Base-by-base conservation (phyloP, 2,113 vertebrate genomes). In the Meriones unguiculatus region DNA sequence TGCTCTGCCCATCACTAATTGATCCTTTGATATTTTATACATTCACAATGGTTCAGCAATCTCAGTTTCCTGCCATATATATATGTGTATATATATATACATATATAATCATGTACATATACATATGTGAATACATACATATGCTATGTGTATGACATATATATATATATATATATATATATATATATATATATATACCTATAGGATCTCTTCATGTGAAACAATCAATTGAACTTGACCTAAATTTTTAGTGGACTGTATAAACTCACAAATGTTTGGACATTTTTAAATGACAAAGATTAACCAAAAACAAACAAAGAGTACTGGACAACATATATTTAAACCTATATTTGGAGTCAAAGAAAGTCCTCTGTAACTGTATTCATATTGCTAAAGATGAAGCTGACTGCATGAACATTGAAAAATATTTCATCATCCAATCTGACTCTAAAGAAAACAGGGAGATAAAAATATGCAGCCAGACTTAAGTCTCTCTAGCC, bases 381-480 rank as follows among this genome's bases (percentile, higher is more conserved):
- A n/a, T 69, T n/a, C 52, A 95, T n/a, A 41, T 90, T 96, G 14
- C 32, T 80, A 65, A 76, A 95, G 38, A 50, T 77, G 9, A 95
- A 84, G 7, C 22, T 69, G 17, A 82, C 11, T 32, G 24, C 38
- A 67, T 20, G 28, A 50, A 65, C 8, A 25, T 69, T 32, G 13
- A 62, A 35, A 69, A 50, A 9, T 24, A 73, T 73, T 25, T 24
- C 9, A 32, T 14, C 13, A 89, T 85, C 59, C 18, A 32, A 86
- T 54, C 22, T 90, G 10, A 92, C 41, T 90, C 32, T 78, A 9
- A 41, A 78, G 22, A 52, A 92, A 93, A 1, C 38, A 85, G 11
- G 35, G 0, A 54, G 4, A 12, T 25, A 81, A 46, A 96, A 86
- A 72, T 70, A n/a, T 9, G 24, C 57, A 9, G 1, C 22, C 30